phyloP scores from a whole-genome alignment of 1,140 invertebrate species.

The Paracyclopina nana region DNA sequence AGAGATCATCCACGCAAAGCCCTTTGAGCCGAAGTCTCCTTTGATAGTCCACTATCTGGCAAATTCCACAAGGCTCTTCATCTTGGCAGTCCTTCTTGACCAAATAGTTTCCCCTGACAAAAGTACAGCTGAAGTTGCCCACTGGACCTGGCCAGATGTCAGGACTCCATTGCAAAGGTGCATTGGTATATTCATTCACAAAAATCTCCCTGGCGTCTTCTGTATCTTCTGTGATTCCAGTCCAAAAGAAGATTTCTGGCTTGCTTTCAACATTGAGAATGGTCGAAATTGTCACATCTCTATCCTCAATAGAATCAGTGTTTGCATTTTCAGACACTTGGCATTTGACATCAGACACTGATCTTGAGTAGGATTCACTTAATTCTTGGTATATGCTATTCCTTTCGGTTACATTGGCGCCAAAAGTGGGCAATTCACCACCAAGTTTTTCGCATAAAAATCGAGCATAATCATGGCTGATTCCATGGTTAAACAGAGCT shows the following conservation, averaged over 20 bases:
- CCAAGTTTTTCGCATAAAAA: neutral
- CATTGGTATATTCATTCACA: neutral
- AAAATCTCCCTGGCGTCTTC: neutral
- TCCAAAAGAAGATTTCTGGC: neutral
- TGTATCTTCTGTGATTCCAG: neutral
- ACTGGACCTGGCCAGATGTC: neutral
- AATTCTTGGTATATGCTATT: neutral
- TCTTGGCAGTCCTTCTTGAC: neutral
- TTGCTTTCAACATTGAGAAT: neutral
- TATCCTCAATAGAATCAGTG: too few species aligned
- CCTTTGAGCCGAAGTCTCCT: neutral
- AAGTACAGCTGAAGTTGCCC: neutral
- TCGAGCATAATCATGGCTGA: neutral
- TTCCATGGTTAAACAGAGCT: neutral
- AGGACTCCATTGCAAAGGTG: neutral
- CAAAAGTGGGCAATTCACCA: neutral
- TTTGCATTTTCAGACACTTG: neutral
- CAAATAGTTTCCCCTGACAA: neutral
- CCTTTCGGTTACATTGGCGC: neutral
- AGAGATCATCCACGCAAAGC: neutral
- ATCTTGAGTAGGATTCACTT: neutral
- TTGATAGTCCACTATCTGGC: neutral
- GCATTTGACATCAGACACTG: neutral
- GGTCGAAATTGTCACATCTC: too few species aligned
- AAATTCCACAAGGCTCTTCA: neutral